Evolutionary conservation across 2,888 invertebrate species (phyloP), one percentile per base, ranked within the genome.

Genomic region (Mayetiola destructor): DNA sequence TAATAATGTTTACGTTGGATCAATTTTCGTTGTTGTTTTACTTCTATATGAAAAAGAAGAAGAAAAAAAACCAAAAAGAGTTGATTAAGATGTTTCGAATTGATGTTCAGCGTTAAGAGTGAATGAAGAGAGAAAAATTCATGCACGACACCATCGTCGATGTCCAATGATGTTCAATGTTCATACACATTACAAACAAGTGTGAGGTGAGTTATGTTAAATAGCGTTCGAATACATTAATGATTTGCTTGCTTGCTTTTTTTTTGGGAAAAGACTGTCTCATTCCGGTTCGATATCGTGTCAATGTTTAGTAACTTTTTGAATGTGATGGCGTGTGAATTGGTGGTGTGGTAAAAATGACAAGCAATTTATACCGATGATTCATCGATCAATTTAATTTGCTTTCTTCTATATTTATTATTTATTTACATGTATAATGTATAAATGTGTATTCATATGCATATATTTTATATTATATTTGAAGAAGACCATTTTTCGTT

Each of bases 1-100:
- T 56, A 56, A 56, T 56, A 39, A 56, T 56, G 29, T 56, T 39
- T 56, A 37, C 23, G 55, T 56, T 56, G 39, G 36, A 56, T 56
- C 39, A 56, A 56, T 56, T 39, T 56, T 37, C 23, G 55, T 37
- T 37, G 37, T 37, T 37, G 37, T 14, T 9, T 37, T 14, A 12
- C 4, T 4, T 12, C 14, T 16, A 9, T 37, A 37, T 37, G n/a
- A 37, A 37, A 37, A 37, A 37, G 37, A n/a, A n/a, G n/a, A n/a
- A n/a, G n/a, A n/a, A n/a, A n/a, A n/a, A n/a, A n/a, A n/a, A n/a
- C n/a, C n/a, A n/a, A n/a, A n/a, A n/a, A n/a, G n/a, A n/a, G n/a
- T n/a, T 37, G 12, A 37, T 37, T 37, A 37, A 37, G 37, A 37
- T 37, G 37, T 37, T 14, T 37, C n/a, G 37, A 12, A n/a, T 37